Evolutionary conservation across 1,140 invertebrate genomes (phyloP), one percentile per base, ranked within the genome.

Genomic region (Kradibia gibbosae): DNA sequence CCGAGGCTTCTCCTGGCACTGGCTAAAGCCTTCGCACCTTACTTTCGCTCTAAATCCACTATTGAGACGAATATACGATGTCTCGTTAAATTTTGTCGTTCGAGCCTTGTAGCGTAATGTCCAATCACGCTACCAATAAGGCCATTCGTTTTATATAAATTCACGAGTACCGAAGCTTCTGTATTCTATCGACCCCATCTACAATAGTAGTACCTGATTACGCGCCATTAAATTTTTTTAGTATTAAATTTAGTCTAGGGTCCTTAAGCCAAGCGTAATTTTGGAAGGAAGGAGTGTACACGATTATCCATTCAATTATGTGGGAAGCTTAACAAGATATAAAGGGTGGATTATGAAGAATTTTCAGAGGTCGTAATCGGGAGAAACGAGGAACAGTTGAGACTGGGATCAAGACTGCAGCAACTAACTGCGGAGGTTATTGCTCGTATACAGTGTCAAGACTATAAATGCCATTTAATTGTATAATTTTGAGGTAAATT

Each of bases 391-490:
- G 3, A 20, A 48, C 22, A 31, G 48, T 20, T 50, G 71, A 34
- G 31, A 22, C 10, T 8, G 34, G 36, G 53, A 60, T 75, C 45
- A 60, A 55, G 53, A 28, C 55, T 45, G 36, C 11, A 45, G 25
- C 53, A 36, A 76, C 62, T 76, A 55, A 62, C 45, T 60, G 45
- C 36, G 39, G 15, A 25, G 34, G 25, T 76, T 76, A 75, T 60
- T 75, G 55, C 73, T 25, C 25, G 28, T 75, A 3, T 42, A 42
- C n/a, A 22, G 15, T 39, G 0, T n/a, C 31, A 5, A n/a, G 1
- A 17, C 62, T 39, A 39, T 39, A 67, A 39, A 25, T n/a, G 36
- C 39, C 0, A 15, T 70, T 70, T 70, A 70, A 45, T 45, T 65
- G 31, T 22, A 65, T 65, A 28, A 36, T 8, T 34, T 65, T 36